Conservation (phyloP, 2,888 invertebrate species). For the Fragum sueziense region DNA sequence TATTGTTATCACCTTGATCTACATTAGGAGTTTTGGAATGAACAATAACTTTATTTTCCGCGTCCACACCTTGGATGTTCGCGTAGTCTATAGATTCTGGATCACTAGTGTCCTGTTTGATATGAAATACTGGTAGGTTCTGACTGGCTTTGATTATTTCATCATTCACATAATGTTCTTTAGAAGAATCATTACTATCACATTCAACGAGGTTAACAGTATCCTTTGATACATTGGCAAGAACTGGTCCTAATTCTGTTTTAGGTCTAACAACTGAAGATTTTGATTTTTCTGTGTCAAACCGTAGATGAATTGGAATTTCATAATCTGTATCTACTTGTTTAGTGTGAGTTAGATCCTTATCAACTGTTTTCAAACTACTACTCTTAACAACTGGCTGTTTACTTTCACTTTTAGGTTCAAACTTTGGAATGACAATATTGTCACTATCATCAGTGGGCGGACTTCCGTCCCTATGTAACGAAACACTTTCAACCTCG, state of each 20-base stretch:
- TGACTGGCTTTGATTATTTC: constrained; percentile 23
- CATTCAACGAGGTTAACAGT: constrained; percentile 9
- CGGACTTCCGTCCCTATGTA: constrained; percentile 25
- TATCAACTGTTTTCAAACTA: constrained; percentile 11
- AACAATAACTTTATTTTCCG: not conserved
- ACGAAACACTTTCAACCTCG: constrained; percentile 56
- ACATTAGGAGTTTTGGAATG: constrained; percentile 13
- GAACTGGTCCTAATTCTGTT: not conserved
- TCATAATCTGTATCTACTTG: constrained; percentile 3
- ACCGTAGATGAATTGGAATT: not conserved
- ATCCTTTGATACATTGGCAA: not conserved
- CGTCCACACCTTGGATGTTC: constrained; percentile 31
- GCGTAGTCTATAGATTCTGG: constrained; percentile 28
- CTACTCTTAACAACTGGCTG: not conserved
- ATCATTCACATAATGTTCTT: constrained; percentile 53
- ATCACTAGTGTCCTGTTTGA: constrained; percentile 11
- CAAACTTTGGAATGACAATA: constrained; percentile 6
- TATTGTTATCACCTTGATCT: not conserved
- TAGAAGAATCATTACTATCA: constrained; percentile 28
- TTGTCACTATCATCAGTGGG: constrained; percentile 4
- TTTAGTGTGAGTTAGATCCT: not conserved
- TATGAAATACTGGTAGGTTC: not conserved
- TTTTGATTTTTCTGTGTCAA: not conserved
- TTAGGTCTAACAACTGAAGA: constrained; percentile 1
- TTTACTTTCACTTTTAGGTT: constrained; percentile 12